phyloP scores from a whole-genome alignment of 2,113 vertebrate genomes.

The Nesoenas mayeri region DNA sequence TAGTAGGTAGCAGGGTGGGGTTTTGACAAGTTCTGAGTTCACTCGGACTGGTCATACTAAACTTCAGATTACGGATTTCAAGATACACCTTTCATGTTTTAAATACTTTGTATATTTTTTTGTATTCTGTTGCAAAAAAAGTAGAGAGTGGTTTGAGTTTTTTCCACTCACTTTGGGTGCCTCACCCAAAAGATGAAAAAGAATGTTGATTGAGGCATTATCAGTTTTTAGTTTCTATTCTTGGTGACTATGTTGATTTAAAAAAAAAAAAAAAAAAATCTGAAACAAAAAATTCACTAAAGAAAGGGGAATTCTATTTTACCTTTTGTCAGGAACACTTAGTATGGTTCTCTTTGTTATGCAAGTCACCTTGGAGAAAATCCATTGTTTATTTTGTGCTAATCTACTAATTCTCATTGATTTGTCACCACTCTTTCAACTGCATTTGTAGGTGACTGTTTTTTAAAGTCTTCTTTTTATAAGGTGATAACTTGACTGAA shows the following conservation, averaged over 20 bases:
- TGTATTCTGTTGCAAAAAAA: neutral
- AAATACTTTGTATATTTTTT: neutral
- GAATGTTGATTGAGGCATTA: neutral
- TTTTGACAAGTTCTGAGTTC: neutral
- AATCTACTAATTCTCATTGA: neutral
- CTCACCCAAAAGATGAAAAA: neutral
- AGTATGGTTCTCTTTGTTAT: neutral
- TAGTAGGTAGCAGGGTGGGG: neutral
- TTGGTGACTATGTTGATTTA: neutral
- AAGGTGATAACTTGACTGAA: neutral
- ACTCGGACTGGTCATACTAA: neutral
- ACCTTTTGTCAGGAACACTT: neutral
- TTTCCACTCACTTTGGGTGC: neutral
- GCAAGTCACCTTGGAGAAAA: neutral
- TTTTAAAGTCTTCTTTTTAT: slow-evolving; percentile 9
- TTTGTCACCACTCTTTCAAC: neutral
- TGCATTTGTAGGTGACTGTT: neutral
- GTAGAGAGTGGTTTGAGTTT: rapidly evolving
- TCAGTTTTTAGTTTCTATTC: neutral
- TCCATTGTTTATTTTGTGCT: neutral
- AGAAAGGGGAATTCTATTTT: neutral
- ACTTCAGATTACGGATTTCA: neutral
- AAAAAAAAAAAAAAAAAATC: neutral
- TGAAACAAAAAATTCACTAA: neutral
- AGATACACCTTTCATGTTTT: neutral